Base-by-base conservation (phyloP, 2,888 invertebrate species). In the Scaptomyza polygonia region DNA sequence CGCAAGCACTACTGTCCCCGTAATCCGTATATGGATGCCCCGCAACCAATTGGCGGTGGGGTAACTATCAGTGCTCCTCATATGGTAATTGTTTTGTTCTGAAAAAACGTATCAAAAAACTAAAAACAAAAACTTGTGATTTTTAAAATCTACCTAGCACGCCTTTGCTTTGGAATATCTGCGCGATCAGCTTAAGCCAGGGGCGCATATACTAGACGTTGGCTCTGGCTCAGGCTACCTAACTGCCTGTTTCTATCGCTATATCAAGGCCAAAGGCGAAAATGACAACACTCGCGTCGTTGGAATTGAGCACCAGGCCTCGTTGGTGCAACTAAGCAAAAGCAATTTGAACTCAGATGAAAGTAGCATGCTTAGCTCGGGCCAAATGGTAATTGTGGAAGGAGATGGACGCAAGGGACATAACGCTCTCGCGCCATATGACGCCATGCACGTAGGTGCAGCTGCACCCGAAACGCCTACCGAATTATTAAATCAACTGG, bases 1-100 rank as follows among this genome's bases (percentile, higher is more conserved):
- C 93, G 98, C 77, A 96, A 95, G 70, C 93, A 96, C 86, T 99
- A 96, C 91, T 95, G 95, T 32, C 93, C 95, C 18, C 92, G 93
- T 69, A 94, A 95, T 88, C 96, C 98, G 0, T 98, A 98, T 82
- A 94, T 95, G 91, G 98, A 99, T 92, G 94, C 96, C 9, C 98
- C 98, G 0, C 98, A 98, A 91, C 94, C 96, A 51, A 99, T 99
- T 89, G 99, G 99, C 47, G 98, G 94, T 90, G 96, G 97, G 27
- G 99, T 98, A 5, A 99, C 98, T 0, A 98, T 99, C 68, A 97
- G 97, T 92, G 98, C 98, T 34, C 98, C 98, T 11, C 98, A 98
- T 90, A 99, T 99, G 98, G 97, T 97, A 92, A 90, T 83, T 58
- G 16, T 32, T 5, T 16, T 8, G 16, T 25, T 9, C 30, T 9